Base-by-base conservation (phyloP, 2,797 vertebrate species). In the Sebastes trivittatus region DNA sequence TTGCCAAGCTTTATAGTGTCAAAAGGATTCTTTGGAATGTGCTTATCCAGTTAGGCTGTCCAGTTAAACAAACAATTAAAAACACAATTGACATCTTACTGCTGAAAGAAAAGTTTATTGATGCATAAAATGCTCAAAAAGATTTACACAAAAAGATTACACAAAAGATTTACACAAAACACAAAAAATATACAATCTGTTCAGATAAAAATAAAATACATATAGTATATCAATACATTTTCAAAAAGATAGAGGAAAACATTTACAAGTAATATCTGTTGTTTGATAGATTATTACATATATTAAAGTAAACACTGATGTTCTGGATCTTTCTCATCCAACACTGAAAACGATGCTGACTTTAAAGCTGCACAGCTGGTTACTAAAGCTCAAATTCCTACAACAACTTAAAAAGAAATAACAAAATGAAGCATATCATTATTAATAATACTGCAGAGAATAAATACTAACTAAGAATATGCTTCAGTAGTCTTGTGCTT, bases 1-100 rank as follows among this genome's bases (percentile, higher is more conserved):
- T 7, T 42, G 0, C 0, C 6, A 42, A 42, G 38, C 0, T 42
- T 16, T 42, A 42, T 42, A 42, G 38, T 42, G 38, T 42, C 14
- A 42, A 3, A 42, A 7, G 38, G 38, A 42, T n/a, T 0, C 49
- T 52, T 8, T 0, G 0, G 49, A 9, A 52, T n/a, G 18, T 52
- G 18, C 49, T n/a, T n/a, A 52, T 52, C 49, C 49, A 52, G 49
- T 52, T 52, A 20, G 7, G 8, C 49, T 52, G 18, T 52, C 49
- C 49, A 0, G 49, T n/a, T 8, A n/a, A 52, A 52, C 49, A 52
- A 52, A 52, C 20, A 0, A 52, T 10, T 42, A 18, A 42, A 42
- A 42, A 52, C 7, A 52, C 49, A 52, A n/a, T 3, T n/a, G 20
- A 52, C 49, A n/a, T 0, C 18, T 52, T 52, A 20, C 20, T 52